Percentiles rank a stretch among this genome's conserved stretches.
Evolutionary conservation across 92 coral and sea anemone species (phyloP).

Genomic region (Diadumene lineata): DNA sequence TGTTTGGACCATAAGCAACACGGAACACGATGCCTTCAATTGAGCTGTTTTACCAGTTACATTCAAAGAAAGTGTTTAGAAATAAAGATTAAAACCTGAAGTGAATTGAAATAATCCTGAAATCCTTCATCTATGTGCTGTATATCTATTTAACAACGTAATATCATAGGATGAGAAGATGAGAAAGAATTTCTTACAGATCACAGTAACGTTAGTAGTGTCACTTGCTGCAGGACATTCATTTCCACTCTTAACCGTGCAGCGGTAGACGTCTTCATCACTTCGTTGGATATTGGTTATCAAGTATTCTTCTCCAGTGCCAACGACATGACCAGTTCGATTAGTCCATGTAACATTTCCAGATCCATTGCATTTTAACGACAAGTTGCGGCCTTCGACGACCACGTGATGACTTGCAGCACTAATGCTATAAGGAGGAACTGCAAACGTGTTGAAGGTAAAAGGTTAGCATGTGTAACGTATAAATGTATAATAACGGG

Average conservation of each 20-base stretch:
- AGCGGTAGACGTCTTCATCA: constrained; percentile 40
- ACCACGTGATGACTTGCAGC: neutral
- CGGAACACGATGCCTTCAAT: too few species aligned
- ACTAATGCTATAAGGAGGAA: neutral
- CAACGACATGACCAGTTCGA: neutral
- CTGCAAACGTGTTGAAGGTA: too few species aligned
- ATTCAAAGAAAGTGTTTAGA: too few species aligned
- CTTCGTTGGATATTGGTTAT: constrained; percentile 9
- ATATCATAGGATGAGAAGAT: neutral
- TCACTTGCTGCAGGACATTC: constrained; percentile 36
- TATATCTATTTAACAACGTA: too few species aligned
- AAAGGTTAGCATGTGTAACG: too few species aligned
- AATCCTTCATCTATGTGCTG: too few species aligned
- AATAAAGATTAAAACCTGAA: too few species aligned
- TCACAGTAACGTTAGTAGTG: constrained; percentile 18
- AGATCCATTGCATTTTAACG: constrained; percentile 11
- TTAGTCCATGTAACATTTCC: constrained; percentile 8
- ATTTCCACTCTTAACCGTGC: constrained; percentile 49
- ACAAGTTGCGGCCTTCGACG: constrained; percentile 8
- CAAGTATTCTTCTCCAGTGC: neutral
- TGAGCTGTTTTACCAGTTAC: too few species aligned
- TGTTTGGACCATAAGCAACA: too few species aligned
- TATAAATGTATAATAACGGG: neutral
- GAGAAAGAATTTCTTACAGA: constrained; percentile 12
- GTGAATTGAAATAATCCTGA: too few species aligned